These are phyloP conservation scores for Tridacna crocea DNA, from an alignment of 2,888 invertebrate genomes.

Conservation along the genomic window DNA sequence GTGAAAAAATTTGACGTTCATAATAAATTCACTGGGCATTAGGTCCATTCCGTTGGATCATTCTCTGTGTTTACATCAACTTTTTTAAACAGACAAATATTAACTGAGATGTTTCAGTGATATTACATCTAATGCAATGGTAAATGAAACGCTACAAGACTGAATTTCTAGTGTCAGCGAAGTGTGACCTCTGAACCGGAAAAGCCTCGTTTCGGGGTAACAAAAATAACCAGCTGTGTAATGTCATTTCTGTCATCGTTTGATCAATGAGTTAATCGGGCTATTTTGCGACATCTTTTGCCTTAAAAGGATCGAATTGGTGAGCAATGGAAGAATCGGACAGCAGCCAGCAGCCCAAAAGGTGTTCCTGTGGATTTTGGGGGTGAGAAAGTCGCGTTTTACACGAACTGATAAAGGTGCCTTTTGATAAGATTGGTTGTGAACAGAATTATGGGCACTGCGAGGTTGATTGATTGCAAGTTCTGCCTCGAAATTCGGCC, in stretches of 20 bases:
- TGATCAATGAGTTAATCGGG: constrained; percentile 19
- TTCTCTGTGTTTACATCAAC: not conserved
- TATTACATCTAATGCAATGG: no score
- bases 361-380: constrained; percentile 81
- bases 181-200: constrained; percentile 56
- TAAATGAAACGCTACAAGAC: no score
- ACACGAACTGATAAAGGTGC: constrained; percentile 5
- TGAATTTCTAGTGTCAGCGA: no score
- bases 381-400: constrained; percentile 69
- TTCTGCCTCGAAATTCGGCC: not conserved
- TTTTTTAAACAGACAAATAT: no score
- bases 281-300: not conserved
- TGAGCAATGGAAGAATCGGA: constrained; percentile 78
- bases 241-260: constrained; percentile 70
- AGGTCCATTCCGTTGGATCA: not conserved
- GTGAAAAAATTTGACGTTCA: no score
- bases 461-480: constrained; percentile 40
- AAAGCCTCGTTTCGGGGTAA: constrained; percentile 70
- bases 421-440: constrained; percentile 28
- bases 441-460: constrained; percentile 32
- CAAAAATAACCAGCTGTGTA: constrained; percentile 71
- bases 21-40: no score
- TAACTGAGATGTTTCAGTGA: no score
- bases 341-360: constrained; percentile 74
- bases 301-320: not conserved